Evolutionary conservation across 2,888 invertebrate genomes (phyloP).

Genomic region (Dryocosmus kuriphilus): DNA sequence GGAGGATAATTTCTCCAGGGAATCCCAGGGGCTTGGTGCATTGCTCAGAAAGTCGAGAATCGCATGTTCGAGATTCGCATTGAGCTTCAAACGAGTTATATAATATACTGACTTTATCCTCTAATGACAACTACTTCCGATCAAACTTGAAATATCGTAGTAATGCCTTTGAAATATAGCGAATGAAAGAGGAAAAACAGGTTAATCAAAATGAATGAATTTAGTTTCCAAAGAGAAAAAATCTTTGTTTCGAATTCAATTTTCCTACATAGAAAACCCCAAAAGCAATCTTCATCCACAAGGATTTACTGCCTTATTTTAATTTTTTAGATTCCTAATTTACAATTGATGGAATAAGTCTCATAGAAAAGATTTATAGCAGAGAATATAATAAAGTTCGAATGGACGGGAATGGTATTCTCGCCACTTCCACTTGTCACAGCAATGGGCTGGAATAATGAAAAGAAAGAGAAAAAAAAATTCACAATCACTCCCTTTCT

Average conservation of each 20-base stretch:
- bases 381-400: slow-evolving; percentile 1
- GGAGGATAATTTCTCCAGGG: slow-evolving; percentile 38
- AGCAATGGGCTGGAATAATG: slow-evolving; percentile 32
- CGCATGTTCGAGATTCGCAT: slow-evolving; percentile 8
- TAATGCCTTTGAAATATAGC: background rate
- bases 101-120: background rate
- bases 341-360: background rate
- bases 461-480: slow-evolving; percentile 21
- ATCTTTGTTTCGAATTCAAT: too few species aligned
- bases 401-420: background rate
- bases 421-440: slow-evolving; percentile 25
- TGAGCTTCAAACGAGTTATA: slow-evolving; percentile 23
- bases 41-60: slow-evolving; percentile 34
- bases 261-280: too few species aligned
- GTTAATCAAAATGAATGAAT: background rate
- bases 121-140: slow-evolving; percentile 8
- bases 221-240: too few species aligned
- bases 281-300: too few species aligned
- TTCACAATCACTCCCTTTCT: slow-evolving; percentile 26
- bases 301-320: too few species aligned
- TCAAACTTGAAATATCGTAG: slow-evolving; percentile 9
- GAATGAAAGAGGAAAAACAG: slow-evolving; percentile 1
- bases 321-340: too few species aligned
- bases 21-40: slow-evolving; percentile 2
- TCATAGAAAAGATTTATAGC: background rate